Base-by-base conservation (phyloP, 2,113 vertebrate species). In the Silurus meridionalis region DNA sequence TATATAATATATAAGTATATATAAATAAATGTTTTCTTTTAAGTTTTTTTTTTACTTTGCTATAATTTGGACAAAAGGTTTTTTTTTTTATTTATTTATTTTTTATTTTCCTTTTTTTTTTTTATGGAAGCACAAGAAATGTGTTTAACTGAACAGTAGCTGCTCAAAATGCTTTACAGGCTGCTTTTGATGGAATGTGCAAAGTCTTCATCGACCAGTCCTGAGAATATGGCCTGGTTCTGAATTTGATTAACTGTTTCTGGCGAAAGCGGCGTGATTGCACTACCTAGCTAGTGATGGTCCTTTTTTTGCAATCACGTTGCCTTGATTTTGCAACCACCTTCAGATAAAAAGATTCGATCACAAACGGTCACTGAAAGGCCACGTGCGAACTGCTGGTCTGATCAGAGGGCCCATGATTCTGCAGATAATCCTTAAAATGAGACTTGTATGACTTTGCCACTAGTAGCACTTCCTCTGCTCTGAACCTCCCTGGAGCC, bases 361-460 rank as follows among this genome's bases (percentile, higher is more conserved):
- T 69, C 67, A 69, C 5, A 37, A 28, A 6, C 50, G 71, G 46
- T 72, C 69, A 72, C 5, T 37, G 37, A 72, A 61, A 46, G 17
- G 17, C 46, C 61, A 50, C 2, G 1, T 64, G 46, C 11, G 80
- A 82, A 14, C 46, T n/a, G 21, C 21, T n/a, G 21, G 80, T 63
- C 19, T 4, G 6, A 15, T 52, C 23, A 14, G 61, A 80, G 57
- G n/a, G n/a, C 52, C 52, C 13, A 23, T 61, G 21, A 61, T 80
- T 61, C 17, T 64, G 37, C 37, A 80, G 19, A 80, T 60, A 6
- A 37, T 4, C 28, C 79, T 81, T 25, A 21, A 64, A 50, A 64
- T 82, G 37, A 66, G 46, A 80, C 79, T 61, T 9, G 4, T 61
- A 6, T 61, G 79, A 66, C 48, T 82, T 82, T 82, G 23, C 61